Percentiles rank a stretch among this genome's conserved stretches.
phyloP scores from a whole-genome alignment of 2,888 invertebrate species.

The Syrphus vitripennis region DNA sequence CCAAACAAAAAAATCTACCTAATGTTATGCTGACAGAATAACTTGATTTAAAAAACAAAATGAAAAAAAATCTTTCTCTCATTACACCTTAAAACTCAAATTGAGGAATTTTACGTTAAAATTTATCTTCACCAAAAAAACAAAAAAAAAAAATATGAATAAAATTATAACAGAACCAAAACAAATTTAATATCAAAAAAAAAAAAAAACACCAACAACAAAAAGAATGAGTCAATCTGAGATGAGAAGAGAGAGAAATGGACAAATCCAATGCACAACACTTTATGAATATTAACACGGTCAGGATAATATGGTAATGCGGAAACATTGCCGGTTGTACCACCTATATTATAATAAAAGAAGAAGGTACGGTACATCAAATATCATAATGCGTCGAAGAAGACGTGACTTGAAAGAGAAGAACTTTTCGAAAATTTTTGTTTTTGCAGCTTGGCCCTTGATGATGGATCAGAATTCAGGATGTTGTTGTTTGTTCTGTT shows the following conservation, averaged over 20 bases:
- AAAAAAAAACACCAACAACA: no score
- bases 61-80: neutral
- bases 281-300: conserved; percentile 59
- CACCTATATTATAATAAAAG: no score
- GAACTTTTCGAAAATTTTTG: neutral
- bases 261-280: conserved; percentile 58
- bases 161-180: conserved; percentile 3
- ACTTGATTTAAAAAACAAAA: neutral
- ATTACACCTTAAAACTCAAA: neutral
- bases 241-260: conserved; percentile 10
- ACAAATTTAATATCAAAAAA: conserved; percentile 17
- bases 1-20: neutral
- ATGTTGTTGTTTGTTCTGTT: conserved; percentile 7
- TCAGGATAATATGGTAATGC: conserved; percentile 42
- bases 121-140: neutral
- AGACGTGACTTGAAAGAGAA: conserved; percentile 49
- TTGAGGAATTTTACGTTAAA: neutral
- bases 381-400: conserved; percentile 51
- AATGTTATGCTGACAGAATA: neutral
- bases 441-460: neutral
- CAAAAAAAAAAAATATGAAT: neutral
- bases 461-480: neutral
- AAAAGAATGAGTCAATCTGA: conserved; percentile 47
- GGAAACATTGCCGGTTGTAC: conserved; percentile 24
- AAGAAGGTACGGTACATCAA: conserved; percentile 56